Evolutionary conservation across 2,888 invertebrate species (phyloP).

Genomic region (Bibio marci): DNA sequence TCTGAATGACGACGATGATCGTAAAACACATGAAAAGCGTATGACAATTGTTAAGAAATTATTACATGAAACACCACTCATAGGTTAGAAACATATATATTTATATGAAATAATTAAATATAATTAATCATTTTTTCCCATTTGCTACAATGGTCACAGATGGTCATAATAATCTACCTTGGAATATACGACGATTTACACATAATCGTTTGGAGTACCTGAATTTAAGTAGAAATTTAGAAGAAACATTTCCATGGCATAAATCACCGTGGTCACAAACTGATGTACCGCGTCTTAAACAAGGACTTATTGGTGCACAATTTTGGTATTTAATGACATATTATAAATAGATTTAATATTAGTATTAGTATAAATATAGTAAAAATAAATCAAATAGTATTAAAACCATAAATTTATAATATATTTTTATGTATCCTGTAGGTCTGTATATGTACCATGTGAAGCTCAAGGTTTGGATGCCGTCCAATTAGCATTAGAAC

Average conservation of each 20-base stretch:
- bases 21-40: constrained; percentile 29
- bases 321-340: constrained; percentile 43
- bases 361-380: neutral
- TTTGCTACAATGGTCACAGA: constrained; percentile 21
- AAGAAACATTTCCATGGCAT: constrained; percentile 56
- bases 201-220: constrained; percentile 51
- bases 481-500: constrained; percentile 68
- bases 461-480: constrained; percentile 69
- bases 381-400: neutral
- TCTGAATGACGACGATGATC: constrained; percentile 7
- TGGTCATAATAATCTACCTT: constrained; percentile 75
- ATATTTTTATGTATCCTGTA: constrained; percentile 7
- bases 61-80: constrained; percentile 26
- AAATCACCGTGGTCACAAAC: constrained; percentile 83
- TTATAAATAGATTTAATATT: neutral
- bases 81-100: constrained; percentile 11
- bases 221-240: constrained; percentile 23
- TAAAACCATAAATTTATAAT: neutral
- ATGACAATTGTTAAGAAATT: constrained; percentile 27
- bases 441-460: constrained; percentile 71
- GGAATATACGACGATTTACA: constrained; percentile 77
- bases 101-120: neutral
- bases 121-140: neutral
- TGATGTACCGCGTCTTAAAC: constrained; percentile 67
- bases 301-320: constrained; percentile 78